Evolutionary conservation across 2,888 invertebrate species (phyloP).

Genomic region (Clivina fossor): DNA sequence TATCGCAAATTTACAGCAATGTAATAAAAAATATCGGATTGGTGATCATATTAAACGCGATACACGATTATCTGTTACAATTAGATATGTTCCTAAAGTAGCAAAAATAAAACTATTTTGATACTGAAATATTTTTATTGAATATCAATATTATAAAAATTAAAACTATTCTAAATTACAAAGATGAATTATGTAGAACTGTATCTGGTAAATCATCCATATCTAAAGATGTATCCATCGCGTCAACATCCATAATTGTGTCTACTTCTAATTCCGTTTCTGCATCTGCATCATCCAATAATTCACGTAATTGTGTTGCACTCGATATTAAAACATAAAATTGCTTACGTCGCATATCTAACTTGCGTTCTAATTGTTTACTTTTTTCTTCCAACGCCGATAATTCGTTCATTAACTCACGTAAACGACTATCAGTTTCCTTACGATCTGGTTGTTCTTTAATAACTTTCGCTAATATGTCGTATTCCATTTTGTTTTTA

Average conservation of each 20-base stretch:
- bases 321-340: slow-evolving; percentile 86
- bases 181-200: slow-evolving; percentile 10
- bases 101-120: slow-evolving; percentile 67
- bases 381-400: slow-evolving; percentile 69
- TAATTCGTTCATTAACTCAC: slow-evolving; percentile 72
- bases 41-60: slow-evolving; percentile 62
- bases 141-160: slow-evolving; percentile 15
- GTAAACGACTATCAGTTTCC: slow-evolving; percentile 71
- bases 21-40: slow-evolving; percentile 58
- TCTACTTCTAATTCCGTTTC: too few relatives aligned
- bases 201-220: slow-evolving; percentile 40
- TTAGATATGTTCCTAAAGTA: slow-evolving; percentile 90
- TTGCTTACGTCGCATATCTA: slow-evolving; percentile 83
- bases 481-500: slow-evolving; percentile 90
- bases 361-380: slow-evolving; percentile 71
- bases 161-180: neutral
- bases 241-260: slow-evolving; percentile 59
- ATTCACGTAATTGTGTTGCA: slow-evolving; percentile 79
- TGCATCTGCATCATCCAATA: slow-evolving; percentile 74
- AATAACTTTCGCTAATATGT: slow-evolving; percentile 88
- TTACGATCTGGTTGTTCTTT: slow-evolving; percentile 87
- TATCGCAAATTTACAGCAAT: slow-evolving; percentile 67
- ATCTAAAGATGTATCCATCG: slow-evolving; percentile 58
- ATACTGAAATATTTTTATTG: slow-evolving; percentile 23
- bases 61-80: slow-evolving; percentile 86